Conservation (phyloP, 2,113 vertebrate genomes). For the Mustela lutreola region DNA sequence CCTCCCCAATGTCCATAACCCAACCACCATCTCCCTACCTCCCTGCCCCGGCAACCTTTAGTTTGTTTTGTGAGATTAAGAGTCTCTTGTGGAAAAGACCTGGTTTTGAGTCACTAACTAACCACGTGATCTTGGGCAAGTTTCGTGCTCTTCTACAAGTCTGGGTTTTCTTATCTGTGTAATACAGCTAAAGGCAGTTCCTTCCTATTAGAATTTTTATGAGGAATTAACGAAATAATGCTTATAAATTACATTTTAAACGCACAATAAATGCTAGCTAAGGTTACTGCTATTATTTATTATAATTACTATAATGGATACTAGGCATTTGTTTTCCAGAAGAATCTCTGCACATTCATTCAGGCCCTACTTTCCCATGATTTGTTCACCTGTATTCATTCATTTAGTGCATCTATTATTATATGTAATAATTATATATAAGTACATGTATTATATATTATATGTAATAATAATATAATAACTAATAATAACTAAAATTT, state of each 20-base stretch:
- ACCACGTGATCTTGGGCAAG: not conserved
- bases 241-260: constrained; percentile 53
- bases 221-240: constrained; percentile 44
- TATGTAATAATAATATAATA: not conserved
- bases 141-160: not conserved
- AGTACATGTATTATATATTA: not conserved
- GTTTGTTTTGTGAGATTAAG: no score
- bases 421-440: not conserved
- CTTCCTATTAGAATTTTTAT: constrained; percentile 15
- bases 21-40: no score
- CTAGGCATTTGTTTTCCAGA: constrained; percentile 1
- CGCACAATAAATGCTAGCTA: constrained; percentile 16
- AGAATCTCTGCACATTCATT: not conserved
- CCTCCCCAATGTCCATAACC: no score
- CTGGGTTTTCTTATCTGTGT: constrained; percentile 19
- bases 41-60: no score
- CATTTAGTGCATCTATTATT: not conserved
- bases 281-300: not conserved
- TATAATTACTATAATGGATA: not conserved
- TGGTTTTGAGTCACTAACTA: not conserved
- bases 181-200: not conserved
- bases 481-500: constrained; percentile 3
- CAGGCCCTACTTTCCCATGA: not conserved
- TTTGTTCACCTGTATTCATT: not conserved
- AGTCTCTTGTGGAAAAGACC: no score